Evolutionary conservation across 2,888 invertebrate genomes (phyloP).

Genomic region (Chromoteleia sp.): DNA sequence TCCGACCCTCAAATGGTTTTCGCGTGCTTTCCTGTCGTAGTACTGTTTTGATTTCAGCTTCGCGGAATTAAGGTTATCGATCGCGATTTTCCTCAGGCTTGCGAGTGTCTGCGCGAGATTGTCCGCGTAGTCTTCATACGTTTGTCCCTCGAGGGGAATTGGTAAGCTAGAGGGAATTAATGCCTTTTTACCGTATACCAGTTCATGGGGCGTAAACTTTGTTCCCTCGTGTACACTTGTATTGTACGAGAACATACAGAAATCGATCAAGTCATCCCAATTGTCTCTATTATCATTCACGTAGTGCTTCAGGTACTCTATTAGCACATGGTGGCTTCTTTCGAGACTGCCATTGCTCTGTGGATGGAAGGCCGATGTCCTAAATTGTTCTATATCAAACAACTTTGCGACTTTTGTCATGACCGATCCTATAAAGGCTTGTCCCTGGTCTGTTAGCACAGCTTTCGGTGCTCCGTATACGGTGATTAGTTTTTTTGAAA

Average conservation of each 20-base stretch:
- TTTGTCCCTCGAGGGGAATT: not conserved
- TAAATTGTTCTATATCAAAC: not conserved
- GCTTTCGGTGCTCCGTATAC: not conserved
- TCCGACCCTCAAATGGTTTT: not conserved
- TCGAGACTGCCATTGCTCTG: conserved; percentile 1
- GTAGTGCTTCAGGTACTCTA: conserved; percentile 2
- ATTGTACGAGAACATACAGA: conserved; percentile 6
- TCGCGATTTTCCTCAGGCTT: not conserved
- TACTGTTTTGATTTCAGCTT: not conserved
- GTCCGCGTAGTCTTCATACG: not conserved
- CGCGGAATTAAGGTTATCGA: not conserved
- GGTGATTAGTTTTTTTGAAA: not conserved
- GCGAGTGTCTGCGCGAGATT: not conserved
- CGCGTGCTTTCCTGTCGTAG: not conserved
- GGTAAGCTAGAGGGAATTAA: not conserved
- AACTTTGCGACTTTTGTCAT: not conserved
- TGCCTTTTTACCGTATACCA: not conserved
- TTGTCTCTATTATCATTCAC: conserved; percentile 13
- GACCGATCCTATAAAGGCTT: not conserved
- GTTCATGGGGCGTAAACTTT: not conserved
- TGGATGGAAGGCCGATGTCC: not conserved
- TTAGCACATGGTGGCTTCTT: conserved; percentile 18
- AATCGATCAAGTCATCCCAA: not conserved
- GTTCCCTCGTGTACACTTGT: not conserved
- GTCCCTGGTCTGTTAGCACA: not conserved